phyloP scores from a whole-genome alignment of 2,113 vertebrate genomes.

The Eublepharis macularius region DNA sequence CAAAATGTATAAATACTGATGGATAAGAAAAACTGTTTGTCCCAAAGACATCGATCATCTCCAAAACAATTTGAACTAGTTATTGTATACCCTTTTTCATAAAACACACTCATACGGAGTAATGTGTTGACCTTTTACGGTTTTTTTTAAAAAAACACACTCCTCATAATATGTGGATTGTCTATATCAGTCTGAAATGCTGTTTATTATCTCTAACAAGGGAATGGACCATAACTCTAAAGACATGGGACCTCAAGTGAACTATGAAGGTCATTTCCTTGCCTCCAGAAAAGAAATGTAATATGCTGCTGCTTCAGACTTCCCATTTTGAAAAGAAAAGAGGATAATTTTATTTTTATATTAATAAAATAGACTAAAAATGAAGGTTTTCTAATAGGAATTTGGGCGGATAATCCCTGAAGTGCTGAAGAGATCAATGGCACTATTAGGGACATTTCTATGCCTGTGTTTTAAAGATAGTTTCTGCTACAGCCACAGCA shows the following conservation, averaged over 20 bases:
- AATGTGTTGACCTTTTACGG: constrained; percentile 41
- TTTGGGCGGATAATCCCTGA: neutral
- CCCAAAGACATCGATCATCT: constrained; percentile 1
- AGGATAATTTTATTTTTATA: constrained; percentile 31
- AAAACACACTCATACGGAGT: constrained; percentile 24
- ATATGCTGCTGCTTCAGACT: neutral
- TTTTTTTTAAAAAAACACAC: constrained; percentile 1
- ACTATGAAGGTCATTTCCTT: constrained; percentile 56
- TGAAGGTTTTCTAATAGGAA: neutral
- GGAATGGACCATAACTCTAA: constrained; percentile 50
- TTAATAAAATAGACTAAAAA: constrained; percentile 43
- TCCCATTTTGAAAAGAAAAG: neutral
- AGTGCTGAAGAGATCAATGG: neutral
- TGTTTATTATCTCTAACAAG: constrained; percentile 63
- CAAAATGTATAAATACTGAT: constrained; percentile 14
- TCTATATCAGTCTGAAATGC: constrained; percentile 38
- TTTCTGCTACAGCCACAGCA: neutral
- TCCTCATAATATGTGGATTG: constrained; percentile 34
- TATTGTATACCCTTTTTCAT: constrained; percentile 38
- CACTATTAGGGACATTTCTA: neutral
- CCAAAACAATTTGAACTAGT: neutral
- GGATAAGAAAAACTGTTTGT: constrained; percentile 24
- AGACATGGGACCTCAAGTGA: constrained; percentile 56
- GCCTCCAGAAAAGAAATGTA: constrained; percentile 49
- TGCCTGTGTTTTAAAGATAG: neutral